Conservation (phyloP, 2,888 invertebrate genomes). For the Chalcosyrphus nemorum region DNA sequence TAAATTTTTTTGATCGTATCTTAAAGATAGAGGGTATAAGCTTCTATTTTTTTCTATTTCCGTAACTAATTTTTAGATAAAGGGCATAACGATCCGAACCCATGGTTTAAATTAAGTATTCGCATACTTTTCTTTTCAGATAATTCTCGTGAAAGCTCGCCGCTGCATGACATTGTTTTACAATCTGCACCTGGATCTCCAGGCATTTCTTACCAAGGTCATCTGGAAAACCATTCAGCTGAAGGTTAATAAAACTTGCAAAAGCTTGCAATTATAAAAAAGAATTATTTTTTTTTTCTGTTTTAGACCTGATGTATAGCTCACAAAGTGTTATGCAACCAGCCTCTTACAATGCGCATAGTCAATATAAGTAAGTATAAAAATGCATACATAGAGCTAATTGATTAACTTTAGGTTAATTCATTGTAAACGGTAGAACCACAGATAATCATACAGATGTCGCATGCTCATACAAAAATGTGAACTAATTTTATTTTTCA, state of each 20-base stretch:
- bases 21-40: too few relatives aligned
- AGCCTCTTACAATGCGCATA: constrained; percentile 79
- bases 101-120: too few relatives aligned
- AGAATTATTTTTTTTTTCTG: background rate
- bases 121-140: constrained; percentile 74
- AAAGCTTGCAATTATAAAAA: constrained; percentile 56
- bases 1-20: too few relatives aligned
- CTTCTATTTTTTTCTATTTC: too few relatives aligned
- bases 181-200: constrained; percentile 88
- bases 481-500: too few relatives aligned
- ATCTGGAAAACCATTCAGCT: constrained; percentile 79
- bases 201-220: constrained; percentile 82
- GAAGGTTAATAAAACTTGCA: constrained; percentile 77
- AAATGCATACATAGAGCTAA: too few relatives aligned
- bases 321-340: constrained; percentile 79
- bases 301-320: constrained; percentile 80
- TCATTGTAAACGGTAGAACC: too few relatives aligned
- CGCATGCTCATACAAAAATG: too few relatives aligned
- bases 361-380: constrained; percentile 79
- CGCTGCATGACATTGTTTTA: constrained; percentile 87
- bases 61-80: too few relatives aligned
- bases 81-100: too few relatives aligned
- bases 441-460: too few relatives aligned
- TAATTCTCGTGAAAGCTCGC: constrained; percentile 94
- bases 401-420: too few relatives aligned